phyloP scores from a whole-genome alignment of 2,113 vertebrate genomes.

The Sebastes fasciatus region DNA sequence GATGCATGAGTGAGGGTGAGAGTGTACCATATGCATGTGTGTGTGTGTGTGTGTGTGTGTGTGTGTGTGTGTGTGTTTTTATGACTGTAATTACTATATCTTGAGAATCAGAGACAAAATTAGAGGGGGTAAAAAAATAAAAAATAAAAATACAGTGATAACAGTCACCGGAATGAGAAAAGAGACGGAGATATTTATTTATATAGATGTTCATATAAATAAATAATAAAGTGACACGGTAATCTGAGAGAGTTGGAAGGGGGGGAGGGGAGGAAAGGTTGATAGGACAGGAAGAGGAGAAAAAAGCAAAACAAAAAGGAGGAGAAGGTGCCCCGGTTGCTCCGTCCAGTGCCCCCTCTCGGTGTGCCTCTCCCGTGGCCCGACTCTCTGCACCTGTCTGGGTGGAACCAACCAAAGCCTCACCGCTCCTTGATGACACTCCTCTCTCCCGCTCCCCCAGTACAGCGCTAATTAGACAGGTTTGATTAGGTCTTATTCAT shows the following conservation, averaged over 20 bases:
- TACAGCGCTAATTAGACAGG: conserved; percentile 63
- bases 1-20: conserved; percentile 69
- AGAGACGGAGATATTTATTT: conserved; percentile 72
- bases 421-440: conserved; percentile 70
- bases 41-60: conserved; percentile 9
- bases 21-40: conserved; percentile 34
- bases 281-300: conserved; percentile 72
- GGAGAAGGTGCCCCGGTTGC: conserved; percentile 71
- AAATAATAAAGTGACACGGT: conserved; percentile 75
- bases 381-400: conserved; percentile 78
- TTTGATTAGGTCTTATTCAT: conserved; percentile 59
- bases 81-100: conserved; percentile 57
- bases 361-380: conserved; percentile 79
- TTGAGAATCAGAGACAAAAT: conserved; percentile 68
- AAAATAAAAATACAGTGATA: conserved; percentile 58
- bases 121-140: conserved; percentile 49
- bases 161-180: conserved; percentile 75
- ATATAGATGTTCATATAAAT: conserved; percentile 76
- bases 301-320: conserved; percentile 65
- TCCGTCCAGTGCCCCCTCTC: conserved; percentile 75
- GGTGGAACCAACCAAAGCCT: conserved; percentile 72
- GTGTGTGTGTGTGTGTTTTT: conserved; percentile 19
- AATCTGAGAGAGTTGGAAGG: conserved; percentile 69
- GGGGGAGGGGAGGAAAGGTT: conserved; percentile 59
- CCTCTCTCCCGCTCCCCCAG: conserved; percentile 72